These are phyloP conservation scores for Ceyx melanurus DNA, from an alignment of 2,113 vertebrate species.

Conservation along the genomic window DNA sequence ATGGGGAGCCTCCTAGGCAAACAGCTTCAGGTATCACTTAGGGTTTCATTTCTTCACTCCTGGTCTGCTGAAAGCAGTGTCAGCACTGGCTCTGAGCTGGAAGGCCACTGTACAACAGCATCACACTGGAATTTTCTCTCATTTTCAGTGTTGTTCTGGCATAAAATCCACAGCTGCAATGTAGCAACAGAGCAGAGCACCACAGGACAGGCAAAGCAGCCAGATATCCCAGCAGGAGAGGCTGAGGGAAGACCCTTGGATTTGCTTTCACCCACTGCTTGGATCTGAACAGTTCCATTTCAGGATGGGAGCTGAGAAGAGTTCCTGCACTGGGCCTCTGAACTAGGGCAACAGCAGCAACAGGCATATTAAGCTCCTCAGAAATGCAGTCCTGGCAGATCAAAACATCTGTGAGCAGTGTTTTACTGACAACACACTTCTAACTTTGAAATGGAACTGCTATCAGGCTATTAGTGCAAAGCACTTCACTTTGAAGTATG, in stretches of 20 bases:
- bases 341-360: neutral
- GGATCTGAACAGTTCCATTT: neutral
- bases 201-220: neutral
- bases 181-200: neutral
- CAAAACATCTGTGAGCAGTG: conserved; percentile 35
- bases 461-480: conserved; percentile 38
- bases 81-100: neutral
- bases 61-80: neutral
- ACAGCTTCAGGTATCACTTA: neutral
- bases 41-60: neutral
- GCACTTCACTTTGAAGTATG: conserved; percentile 51
- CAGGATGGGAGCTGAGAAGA: neutral
- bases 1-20: neutral
- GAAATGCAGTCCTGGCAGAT: conserved; percentile 18
- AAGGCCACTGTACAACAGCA: neutral
- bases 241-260: neutral
- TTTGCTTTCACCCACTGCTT: neutral
- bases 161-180: neutral
- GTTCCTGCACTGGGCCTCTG: neutral
- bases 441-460: conserved; percentile 12
- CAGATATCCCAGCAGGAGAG: neutral
- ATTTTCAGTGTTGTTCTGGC: neutral
- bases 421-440: conserved; percentile 45
- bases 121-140: neutral
- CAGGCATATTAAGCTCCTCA: neutral